Base-by-base conservation (phyloP, 2,888 invertebrate genomes). In the Hypomecis punctinalis region DNA sequence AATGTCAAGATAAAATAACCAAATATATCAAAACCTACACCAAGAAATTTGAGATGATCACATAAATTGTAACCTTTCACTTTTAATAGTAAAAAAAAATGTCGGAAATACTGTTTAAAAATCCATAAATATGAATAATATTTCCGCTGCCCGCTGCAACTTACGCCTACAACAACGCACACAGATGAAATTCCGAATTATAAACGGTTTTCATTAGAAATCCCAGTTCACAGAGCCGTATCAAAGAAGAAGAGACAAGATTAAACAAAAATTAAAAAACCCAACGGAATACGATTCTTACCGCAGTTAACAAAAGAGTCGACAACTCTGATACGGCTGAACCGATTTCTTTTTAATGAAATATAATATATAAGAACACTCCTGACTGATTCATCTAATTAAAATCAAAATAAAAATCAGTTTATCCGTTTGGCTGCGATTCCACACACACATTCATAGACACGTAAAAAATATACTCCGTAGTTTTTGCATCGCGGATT, bases 121-220 rank as follows among this genome's bases (percentile, higher is more conserved):
- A 36, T 35, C 10, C 39, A 52, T 37, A 37, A 45, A 33, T 8
- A 39, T 36, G 4, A 10, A 37, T 13, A 33, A 53, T 33, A 6
- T 36, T 55, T 49, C 60, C 60, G 56, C 64, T 46, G 10, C 5
- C 46, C 51, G 60, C 64, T 51, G 42, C 46, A 51, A 60, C 55
- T 56, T n/a, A 23, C 64, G 35, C 59, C 59, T 33, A 51, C 60
- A 13, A 42, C 37, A 9, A 48, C n/a, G 23, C 60, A 51, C 43
- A 42, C 60, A 61, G 37, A 35, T 61, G 61, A 78, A 83, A 84
- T 85, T 77, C 85, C 81, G 69, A 74, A 86, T 84, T 82, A 64
- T 78, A 60, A 82, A 86, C 82, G 81, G 77, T 74, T 68, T 63
- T 58, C 65, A 69, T 71, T 74, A 69, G 68, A 76, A 72, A 76